These are phyloP conservation scores for Momotus momota DNA, from an alignment of 2,797 vertebrate genomes.

Conservation along the genomic window DNA sequence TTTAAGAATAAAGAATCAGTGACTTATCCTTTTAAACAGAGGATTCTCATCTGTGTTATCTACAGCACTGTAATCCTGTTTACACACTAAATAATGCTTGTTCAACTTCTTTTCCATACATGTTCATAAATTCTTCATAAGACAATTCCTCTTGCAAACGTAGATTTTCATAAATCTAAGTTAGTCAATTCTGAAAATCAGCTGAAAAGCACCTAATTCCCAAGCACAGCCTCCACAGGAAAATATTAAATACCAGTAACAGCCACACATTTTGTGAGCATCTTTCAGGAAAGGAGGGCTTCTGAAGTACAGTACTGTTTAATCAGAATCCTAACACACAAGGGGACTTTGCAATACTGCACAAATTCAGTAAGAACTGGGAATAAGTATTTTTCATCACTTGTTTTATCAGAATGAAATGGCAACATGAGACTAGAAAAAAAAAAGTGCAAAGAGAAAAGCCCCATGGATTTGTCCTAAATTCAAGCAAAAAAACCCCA, in stretches of 20 bases:
- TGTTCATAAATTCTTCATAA: neutral
- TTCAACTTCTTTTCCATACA: neutral
- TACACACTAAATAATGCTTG: neutral
- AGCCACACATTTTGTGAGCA: neutral
- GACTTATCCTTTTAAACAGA: neutral
- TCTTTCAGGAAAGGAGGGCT: neutral
- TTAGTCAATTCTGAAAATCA: neutral
- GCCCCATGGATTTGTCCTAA: neutral
- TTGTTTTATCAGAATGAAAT: neutral
- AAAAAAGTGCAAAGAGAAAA: neutral
- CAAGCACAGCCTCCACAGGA: neutral
- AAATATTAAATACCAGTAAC: neutral
- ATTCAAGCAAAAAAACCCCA: neutral
- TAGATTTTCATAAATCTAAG: neutral
- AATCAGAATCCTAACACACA: neutral
- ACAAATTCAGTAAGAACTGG: neutral
- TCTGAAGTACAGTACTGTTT: neutral
- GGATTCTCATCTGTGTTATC: neutral
- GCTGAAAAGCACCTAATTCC: neutral
- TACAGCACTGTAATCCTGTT: neutral
- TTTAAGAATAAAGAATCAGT: neutral
- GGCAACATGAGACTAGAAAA: neutral
- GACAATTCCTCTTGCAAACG: neutral
- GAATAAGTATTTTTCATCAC: conserved; percentile 13
- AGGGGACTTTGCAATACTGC: neutral